Evolutionary conservation across 2,113 vertebrate genomes (phyloP).

Genomic region (Oreocharis arfaki): DNA sequence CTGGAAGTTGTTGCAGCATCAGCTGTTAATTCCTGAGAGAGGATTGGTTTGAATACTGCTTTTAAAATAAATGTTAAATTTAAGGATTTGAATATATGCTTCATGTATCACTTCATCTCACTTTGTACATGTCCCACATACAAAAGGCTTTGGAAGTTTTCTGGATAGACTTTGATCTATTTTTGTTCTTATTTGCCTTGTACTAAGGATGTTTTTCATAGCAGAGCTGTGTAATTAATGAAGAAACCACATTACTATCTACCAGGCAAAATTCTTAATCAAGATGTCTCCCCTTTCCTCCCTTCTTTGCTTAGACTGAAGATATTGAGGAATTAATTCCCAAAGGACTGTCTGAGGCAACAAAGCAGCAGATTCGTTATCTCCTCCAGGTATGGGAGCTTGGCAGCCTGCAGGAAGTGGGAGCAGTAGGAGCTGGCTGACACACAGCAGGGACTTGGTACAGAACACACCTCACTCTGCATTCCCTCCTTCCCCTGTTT

Average conservation of each 20-base stretch:
- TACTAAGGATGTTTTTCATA: not conserved
- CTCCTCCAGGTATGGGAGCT: constrained; percentile 85
- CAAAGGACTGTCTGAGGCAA: constrained; percentile 90
- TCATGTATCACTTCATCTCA: not conserved
- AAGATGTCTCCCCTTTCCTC: constrained; percentile 25
- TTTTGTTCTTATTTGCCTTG: constrained; percentile 16
- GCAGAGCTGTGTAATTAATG: not conserved
- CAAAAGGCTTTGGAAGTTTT: not conserved
- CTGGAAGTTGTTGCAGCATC: not conserved
- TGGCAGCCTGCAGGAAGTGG: not conserved
- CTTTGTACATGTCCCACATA: not conserved
- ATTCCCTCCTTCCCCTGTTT: accelerated
- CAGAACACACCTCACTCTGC: accelerated
- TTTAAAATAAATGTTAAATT: not conserved
- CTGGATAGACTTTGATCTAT: constrained; percentile 22
- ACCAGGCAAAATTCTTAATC: constrained; percentile 8
- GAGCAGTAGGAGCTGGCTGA: not conserved
- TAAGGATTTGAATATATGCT: not conserved
- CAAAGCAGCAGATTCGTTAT: constrained; percentile 97
- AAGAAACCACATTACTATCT: not conserved
- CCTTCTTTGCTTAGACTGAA: constrained; percentile 70
- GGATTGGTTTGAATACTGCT: not conserved
- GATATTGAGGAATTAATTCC: constrained; percentile 90
- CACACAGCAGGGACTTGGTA: not conserved
- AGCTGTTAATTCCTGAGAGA: not conserved